Evolutionary conservation across 2,113 vertebrate species (phyloP).

Genomic region (Hymenochirus boettgeri): DNA sequence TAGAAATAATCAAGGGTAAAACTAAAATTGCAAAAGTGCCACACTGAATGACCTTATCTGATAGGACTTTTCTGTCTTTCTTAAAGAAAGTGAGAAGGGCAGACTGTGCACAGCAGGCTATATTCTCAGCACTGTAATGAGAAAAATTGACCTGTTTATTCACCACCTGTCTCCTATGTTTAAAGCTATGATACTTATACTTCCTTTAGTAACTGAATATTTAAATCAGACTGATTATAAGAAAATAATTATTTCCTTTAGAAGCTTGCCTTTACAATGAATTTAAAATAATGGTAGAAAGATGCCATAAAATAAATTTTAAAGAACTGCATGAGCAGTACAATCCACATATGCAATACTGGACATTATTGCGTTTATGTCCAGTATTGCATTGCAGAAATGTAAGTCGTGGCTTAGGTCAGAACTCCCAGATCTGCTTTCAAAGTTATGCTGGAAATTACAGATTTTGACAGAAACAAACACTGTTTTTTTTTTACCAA

Average conservation of each 20-base stretch:
- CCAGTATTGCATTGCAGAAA: no score
- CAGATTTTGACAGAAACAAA: no score
- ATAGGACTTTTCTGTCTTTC: conserved; percentile 51
- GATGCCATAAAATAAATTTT: not conserved
- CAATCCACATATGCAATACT: no score
- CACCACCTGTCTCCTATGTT: conserved; percentile 50
- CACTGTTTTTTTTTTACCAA: no score
- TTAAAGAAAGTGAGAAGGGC: conserved; percentile 51
- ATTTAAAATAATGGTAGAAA: not conserved
- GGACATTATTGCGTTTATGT: not conserved
- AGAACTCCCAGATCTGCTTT: no score
- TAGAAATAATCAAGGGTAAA: conserved; percentile 57
- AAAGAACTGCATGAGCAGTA: no score
- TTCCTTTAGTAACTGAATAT: conserved; percentile 41
- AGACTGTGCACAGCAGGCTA: conserved; percentile 23
- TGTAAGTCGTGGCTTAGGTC: no score
- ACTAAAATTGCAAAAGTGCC: conserved; percentile 45
- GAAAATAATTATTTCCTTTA: conserved; percentile 3
- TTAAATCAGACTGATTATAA: conserved; percentile 21
- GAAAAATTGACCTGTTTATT: conserved; percentile 60
- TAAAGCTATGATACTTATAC: conserved; percentile 46
- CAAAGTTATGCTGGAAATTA: no score
- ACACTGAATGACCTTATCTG: conserved; percentile 50
- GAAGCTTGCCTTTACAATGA: conserved; percentile 5
- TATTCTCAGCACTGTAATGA: conserved; percentile 52